Base-by-base conservation (phyloP, 2,888 invertebrate genomes). In the Ditylenchus weischeri region DNA sequence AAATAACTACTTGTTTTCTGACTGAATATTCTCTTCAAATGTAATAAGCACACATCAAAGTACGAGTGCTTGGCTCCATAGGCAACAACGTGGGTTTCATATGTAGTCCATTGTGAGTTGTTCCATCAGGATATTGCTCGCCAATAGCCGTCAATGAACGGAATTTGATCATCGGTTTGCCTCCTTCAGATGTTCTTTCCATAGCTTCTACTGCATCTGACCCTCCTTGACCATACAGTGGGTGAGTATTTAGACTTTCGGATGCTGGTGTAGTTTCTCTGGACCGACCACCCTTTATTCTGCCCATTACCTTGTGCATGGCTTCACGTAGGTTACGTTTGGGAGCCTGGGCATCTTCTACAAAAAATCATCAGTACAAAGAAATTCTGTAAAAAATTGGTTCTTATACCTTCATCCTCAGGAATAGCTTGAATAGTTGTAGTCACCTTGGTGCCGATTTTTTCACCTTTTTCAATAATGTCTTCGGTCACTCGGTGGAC, bases 41-140 rank as follows among this genome's bases (percentile, higher is more conserved):
- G 1, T 1, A 43, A 43, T 6, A 10, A 6, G 8, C 43, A 43
- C 43, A 43, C 48, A 73, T 66, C 35, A 72, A 57, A 0, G 72
- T 72, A 21, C 66, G 48, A 18, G 50, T 72, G 10, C 62, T 59
- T 13, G 72, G 73, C 21, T 72, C 71, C 72, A 72, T 72, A 38
- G 50, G 36, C 21, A 71, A 48, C 21, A 54, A 54, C 1, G 29
- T 54, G n/a, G 23, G 54, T 54, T 54, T 21, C 15, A 54, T 18
- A 10, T 54, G 11, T 54, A 54, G n/a, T 7, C 54, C 54, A 23
- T 54, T 54, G 13, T 54, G 54, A 54, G 21, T 2, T 21, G 21
- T 11, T 23, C 4, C 29, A 54, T 54, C 54, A 23, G 54, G 54
- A 54, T 21, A 7, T 7, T 54, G 54, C 6, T 54, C 54, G 5